Base-by-base conservation (phyloP, 2,888 invertebrate genomes). In the Chalcosyrphus nemorum region DNA sequence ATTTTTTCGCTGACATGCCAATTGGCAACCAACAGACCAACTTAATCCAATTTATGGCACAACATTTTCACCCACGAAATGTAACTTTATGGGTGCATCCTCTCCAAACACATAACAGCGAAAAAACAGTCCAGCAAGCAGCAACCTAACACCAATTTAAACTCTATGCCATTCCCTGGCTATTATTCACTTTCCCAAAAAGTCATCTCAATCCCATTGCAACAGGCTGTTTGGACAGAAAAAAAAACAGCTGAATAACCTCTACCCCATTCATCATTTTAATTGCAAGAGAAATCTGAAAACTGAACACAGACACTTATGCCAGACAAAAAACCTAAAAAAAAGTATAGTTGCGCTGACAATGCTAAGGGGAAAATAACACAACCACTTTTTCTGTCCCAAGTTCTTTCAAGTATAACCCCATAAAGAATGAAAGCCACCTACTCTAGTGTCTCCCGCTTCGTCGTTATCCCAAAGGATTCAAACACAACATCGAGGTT, bases 261-360 rank as follows among this genome's bases (percentile, higher is more conserved):
- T 75, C 54, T 21, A 27, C 3, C 41, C 57, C 74, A 84, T 84
- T 84, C 80, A 84, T 84, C 84, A 84, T 80, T 70, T 84, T 84
- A 84, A 84, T 84, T 84, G 84, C 84, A 24, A 29, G 7, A 74
- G 57, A 74, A 80, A 57, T 80, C 45, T 59, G 70, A 70, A 75
- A 82, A 50, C 47, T 66, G 47, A 77, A 47, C 77, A 76, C 77
- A 82, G 72, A 72, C 61, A 61, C 76, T 59, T 52, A 7, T 24
- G 17, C 41, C 9, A 29, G 38, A 45, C 54, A 27, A 35, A 59
- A 54, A 47, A 7, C 38, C 24, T 4, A 24, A 56, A 38, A 50
- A 45, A 57, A 61, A 66, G 52, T 17, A 3, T 43, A 52, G 38
- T 71, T 59, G 50, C 32, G 43, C 70, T 63, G 68, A 77, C 65